Evolutionary conservation across 1,140 invertebrate genomes (phyloP).

Genomic region (Doryteuthis pealeii): DNA sequence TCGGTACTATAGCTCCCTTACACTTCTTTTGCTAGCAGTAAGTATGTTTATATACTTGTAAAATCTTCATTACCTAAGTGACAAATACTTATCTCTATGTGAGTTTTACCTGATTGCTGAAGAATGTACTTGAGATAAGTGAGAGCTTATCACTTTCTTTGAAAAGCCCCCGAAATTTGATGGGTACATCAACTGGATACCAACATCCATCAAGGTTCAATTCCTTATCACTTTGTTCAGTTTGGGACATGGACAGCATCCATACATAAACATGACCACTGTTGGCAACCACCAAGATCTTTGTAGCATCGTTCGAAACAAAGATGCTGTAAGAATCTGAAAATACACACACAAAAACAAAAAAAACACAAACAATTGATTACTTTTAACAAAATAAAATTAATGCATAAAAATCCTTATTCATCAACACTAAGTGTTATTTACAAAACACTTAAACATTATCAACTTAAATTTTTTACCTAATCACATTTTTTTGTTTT

Average conservation of each 20-base stretch:
- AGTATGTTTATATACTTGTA: too few species aligned
- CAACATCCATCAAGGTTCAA: background rate
- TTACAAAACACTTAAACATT: background rate
- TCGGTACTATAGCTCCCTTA: too few species aligned
- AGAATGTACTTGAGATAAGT: too few species aligned
- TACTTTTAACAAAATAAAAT: background rate
- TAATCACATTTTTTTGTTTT: too few species aligned
- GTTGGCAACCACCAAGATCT: background rate
- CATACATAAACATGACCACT: background rate
- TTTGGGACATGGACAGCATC: background rate
- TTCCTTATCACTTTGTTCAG: background rate
- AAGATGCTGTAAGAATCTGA: conserved; percentile 7
- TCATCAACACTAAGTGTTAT: background rate
- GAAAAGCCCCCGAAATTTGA: too few species aligned
- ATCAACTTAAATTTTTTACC: background rate
- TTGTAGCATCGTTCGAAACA: background rate
- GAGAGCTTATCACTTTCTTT: too few species aligned
- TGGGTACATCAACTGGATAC: conserved; percentile 2
- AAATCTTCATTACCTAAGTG: too few species aligned
- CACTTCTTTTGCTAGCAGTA: too few species aligned
- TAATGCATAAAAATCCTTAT: background rate
- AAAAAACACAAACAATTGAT: background rate
- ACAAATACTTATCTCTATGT: too few species aligned
- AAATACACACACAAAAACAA: conserved; percentile 6
- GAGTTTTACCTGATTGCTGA: too few species aligned